Percentiles rank a stretch among this genome's conserved stretches.
phyloP scores from a whole-genome alignment of 2,888 invertebrate species.

The Habrosyne pyritoides region DNA sequence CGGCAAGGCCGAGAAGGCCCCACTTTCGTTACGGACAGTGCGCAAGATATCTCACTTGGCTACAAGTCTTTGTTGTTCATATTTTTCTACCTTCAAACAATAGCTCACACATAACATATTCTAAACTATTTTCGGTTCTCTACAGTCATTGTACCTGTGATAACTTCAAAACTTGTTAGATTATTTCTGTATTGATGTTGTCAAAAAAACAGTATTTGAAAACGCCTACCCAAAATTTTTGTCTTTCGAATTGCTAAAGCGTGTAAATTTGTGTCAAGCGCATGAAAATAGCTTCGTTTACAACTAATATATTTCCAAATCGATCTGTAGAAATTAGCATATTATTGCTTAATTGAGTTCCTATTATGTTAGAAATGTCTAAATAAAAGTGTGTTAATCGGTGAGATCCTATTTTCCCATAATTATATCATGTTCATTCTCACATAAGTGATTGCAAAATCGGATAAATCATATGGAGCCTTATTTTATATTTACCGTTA shows the following conservation, averaged over 20 bases:
- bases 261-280: neutral
- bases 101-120: conserved; percentile 1
- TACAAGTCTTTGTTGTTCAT: conserved; percentile 19
- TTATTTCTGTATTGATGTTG: neutral
- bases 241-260: neutral
- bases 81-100: conserved; percentile 7
- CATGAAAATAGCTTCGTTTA: neutral
- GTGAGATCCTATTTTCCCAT: neutral
- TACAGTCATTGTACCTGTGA: neutral
- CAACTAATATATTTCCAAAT: conserved; percentile 3
- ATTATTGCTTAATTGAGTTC: conserved; percentile 2
- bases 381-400: neutral
- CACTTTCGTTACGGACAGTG: conserved; percentile 53
- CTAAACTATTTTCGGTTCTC: neutral
- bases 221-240: neutral
- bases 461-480: neutral
- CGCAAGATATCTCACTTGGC: conserved; percentile 24
- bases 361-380: neutral
- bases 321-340: neutral
- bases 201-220: neutral
- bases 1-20: conserved; percentile 58
- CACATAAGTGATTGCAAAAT: neutral
- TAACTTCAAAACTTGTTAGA: neutral
- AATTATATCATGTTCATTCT: neutral
- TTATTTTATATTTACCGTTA: too few relatives aligned